A percentile compares a stretch with the other conserved stretches of the same genome.
Conservation (phyloP, 2,888 invertebrate genomes). For the Mimumesa dahlbomi region DNA sequence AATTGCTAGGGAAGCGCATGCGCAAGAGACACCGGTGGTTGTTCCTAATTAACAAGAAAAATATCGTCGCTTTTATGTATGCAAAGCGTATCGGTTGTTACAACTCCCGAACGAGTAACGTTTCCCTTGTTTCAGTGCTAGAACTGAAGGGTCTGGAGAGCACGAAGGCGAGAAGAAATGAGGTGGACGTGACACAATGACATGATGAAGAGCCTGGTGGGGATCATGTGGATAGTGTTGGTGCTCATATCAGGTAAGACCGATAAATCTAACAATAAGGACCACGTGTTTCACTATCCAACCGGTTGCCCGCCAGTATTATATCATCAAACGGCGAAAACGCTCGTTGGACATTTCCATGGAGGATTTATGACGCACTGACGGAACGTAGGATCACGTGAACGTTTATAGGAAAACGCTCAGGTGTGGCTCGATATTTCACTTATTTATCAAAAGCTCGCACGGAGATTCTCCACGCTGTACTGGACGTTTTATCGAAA, state of each 20-base stretch:
- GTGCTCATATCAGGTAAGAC: slow-evolving; percentile 83
- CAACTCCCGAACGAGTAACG: slow-evolving; percentile 31
- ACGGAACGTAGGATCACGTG: too few species aligned
- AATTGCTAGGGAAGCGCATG: too few species aligned
- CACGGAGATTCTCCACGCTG: too few species aligned
- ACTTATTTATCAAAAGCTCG: too few species aligned
- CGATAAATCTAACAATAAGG: slow-evolving; percentile 51
- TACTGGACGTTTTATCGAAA: too few species aligned
- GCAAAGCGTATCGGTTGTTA: slow-evolving; percentile 27
- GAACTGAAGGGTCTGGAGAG: slow-evolving; percentile 68
- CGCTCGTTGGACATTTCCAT: too few species aligned
- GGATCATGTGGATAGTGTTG: slow-evolving; percentile 84
- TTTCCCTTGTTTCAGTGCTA: slow-evolving; percentile 63
- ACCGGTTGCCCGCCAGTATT: neutral
- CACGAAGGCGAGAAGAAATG: slow-evolving; percentile 76
- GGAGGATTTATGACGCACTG: too few species aligned
- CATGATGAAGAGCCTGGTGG: slow-evolving; percentile 84
- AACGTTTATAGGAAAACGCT: too few species aligned
- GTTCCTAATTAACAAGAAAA: neutral
- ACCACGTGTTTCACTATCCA: neutral
- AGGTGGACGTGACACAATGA: slow-evolving; percentile 82
- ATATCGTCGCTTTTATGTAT: slow-evolving; percentile 16
- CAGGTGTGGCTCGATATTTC: too few species aligned
- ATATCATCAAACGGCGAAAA: too few species aligned
- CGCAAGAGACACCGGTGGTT: too few species aligned